A percentile compares a stretch with the other conserved stretches of the same genome.
Conservation (phyloP, 2,797 vertebrate genomes). For the Channallabes apus region DNA sequence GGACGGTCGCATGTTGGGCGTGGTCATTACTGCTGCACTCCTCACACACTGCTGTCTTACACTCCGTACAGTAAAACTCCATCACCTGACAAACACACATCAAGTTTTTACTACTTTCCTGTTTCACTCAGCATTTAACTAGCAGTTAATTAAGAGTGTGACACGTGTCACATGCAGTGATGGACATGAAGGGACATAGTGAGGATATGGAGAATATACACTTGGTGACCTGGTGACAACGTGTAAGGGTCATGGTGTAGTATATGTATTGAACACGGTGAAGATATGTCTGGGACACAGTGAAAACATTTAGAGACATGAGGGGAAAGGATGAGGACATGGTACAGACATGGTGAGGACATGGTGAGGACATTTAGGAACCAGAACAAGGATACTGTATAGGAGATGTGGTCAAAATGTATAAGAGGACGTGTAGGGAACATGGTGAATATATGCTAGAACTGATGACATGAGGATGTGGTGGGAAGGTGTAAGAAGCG, state of each 20-base stretch:
- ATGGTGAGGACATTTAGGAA: background rate
- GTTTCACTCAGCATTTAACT: background rate
- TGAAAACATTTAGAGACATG: background rate
- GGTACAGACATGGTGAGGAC: background rate
- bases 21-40: slow-evolving; percentile 94
- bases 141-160: background rate
- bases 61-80: slow-evolving; percentile 97
- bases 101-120: background rate
- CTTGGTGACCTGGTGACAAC: background rate
- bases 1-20: slow-evolving; percentile 89
- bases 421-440: no score
- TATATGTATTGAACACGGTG: background rate
- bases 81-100: slow-evolving; percentile 78
- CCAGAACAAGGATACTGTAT: no score
- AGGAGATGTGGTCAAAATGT: background rate
- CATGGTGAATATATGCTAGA: no score
- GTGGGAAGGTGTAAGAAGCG: no score
- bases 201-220: no score
- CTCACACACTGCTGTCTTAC: slow-evolving; percentile 95
- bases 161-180: background rate
- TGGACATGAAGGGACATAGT: background rate
- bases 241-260: background rate
- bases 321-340: background rate
- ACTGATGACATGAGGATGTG: no score
- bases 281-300: background rate